A percentile compares a stretch with the other conserved stretches of the same genome.
phyloP scores from a whole-genome alignment of 2,113 vertebrate genomes.

The Bubo bubo region DNA sequence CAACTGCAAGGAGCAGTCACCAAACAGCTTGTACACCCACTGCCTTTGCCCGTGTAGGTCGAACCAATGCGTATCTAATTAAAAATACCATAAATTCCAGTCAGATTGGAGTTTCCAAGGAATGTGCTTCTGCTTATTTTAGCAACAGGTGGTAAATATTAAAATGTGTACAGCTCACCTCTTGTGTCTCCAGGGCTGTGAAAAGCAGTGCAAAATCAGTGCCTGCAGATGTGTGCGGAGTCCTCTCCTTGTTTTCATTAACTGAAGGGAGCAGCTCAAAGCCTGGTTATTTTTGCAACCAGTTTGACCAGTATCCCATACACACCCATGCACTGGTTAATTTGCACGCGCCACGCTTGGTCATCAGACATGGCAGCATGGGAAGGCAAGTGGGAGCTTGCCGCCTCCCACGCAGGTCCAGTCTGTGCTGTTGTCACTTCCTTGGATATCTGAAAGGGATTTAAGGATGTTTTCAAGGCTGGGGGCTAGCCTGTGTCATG shows the following conservation, averaged over 20 bases:
- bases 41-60: background rate
- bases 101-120: background rate
- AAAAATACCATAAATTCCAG: slow-evolving; percentile 43
- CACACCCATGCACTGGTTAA: rapidly evolving
- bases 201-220: background rate
- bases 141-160: background rate
- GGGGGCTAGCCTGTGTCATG: rapidly evolving
- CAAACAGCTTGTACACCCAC: background rate
- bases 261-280: background rate
- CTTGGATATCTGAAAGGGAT: background rate
- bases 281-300: background rate
- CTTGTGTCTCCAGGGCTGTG: background rate
- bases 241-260: background rate
- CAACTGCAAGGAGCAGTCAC: rapidly evolving
- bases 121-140: slow-evolving; percentile 20
- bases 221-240: background rate
- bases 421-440: rapidly evolving
- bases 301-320: slow-evolving; percentile 1
- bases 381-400: background rate
- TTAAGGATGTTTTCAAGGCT: background rate
- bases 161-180: background rate
- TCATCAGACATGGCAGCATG: background rate
- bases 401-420: background rate
- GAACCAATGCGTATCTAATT: background rate
- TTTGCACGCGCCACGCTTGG: rapidly evolving